Base-by-base conservation (phyloP, 2,797 vertebrate genomes). In the Tragelaphus eurycerus region DNA sequence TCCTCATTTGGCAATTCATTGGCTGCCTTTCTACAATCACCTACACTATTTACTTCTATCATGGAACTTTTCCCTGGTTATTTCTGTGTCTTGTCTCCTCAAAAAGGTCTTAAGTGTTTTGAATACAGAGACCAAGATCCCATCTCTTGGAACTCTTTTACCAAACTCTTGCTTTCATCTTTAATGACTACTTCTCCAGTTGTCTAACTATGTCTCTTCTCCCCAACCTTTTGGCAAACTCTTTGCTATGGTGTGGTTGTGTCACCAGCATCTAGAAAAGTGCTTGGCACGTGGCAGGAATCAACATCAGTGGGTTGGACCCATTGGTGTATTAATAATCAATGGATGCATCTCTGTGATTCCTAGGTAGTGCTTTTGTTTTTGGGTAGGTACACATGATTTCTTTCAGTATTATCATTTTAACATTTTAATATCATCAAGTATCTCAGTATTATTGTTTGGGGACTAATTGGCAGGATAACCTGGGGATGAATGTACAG, bases 11-110 rank as follows among this genome's bases (percentile, higher is more conserved):
- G 31, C 46, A 48, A 38, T 57, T 86, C 34, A 23, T 1, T 27
- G 29, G 1, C 4, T 1, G 3, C 9, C 82, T 93, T 43, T 6
- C 59, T 59, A 15, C 13, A 5, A 1, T 23, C 0, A 0, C 57
- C 52, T 12, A 2, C 25, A 4, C 5, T 14, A 13, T 4, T n/a
- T 23, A 1, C 15, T 48, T 74, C 31, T 43, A 31, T 34, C 43
- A n/a, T 82, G 15, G 79, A 71, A 62, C 5, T 50, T 74, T 4
- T 25, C 43, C 34, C 48, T 23, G 48, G 81, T 64, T 46, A 82
- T 62, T 15, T 6, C 6, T 55, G 46, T 55, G 38, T 17, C 48
- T 50, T n/a, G 6, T 90, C 21, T 79, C 57, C 59, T 86, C 13
- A 4, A 14, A 93, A 78, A 15, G 3, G 2, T 38, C 86, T 67